These are phyloP conservation scores for Acinonyx jubatus DNA, from an alignment of 2,113 vertebrate genomes.

Conservation along the genomic window DNA sequence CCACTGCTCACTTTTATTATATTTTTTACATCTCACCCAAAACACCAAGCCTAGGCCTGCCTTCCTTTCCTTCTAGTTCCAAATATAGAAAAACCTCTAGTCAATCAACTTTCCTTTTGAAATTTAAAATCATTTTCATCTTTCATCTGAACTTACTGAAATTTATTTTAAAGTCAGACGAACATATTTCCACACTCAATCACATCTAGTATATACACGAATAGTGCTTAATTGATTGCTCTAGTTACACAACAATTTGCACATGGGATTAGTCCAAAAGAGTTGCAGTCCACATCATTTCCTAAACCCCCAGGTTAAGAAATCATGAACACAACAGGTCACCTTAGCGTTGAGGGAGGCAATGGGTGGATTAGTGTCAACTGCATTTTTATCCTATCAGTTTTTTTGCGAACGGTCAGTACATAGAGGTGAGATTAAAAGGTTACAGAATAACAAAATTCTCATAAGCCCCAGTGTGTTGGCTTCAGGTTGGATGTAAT, in stretches of 20 bases:
- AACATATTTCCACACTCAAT: not conserved
- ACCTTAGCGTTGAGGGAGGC: not conserved
- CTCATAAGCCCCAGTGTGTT: not conserved
- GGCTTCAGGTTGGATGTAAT: not conserved
- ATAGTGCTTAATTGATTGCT: not conserved
- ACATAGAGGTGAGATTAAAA: not conserved
- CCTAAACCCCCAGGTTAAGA: not conserved
- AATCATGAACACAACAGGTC: not conserved
- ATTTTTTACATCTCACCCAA: not conserved
- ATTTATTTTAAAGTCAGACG: not conserved
- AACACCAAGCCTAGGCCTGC: not conserved
- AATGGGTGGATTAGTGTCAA: not conserved
- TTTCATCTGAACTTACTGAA: not conserved
- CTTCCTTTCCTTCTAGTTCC: not conserved
- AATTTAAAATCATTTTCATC: not conserved
- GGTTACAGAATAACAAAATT: not conserved
- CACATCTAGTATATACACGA: not conserved
- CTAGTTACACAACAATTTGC: not conserved
- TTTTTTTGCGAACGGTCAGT: not conserved
- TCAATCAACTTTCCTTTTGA: not conserved
- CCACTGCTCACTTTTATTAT: not conserved
- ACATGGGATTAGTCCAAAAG: not conserved
- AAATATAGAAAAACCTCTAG: slow-evolving; percentile 4
- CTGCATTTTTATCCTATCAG: not conserved
- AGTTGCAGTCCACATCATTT: not conserved